Conservation (phyloP, 2,113 vertebrate genomes). For the Sinocyclocheilus maitianheensis region DNA sequence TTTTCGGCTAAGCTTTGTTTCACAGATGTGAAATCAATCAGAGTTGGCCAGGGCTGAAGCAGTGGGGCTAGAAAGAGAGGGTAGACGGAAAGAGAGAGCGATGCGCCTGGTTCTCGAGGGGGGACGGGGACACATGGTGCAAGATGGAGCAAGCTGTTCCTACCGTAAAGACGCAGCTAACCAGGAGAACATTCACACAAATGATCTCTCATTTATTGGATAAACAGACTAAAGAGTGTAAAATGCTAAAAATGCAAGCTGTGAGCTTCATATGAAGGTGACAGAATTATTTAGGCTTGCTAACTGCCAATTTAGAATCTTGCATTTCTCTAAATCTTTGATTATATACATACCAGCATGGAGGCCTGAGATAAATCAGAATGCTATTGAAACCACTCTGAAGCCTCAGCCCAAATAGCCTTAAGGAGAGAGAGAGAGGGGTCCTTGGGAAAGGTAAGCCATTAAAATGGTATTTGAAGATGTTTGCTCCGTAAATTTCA, state of each 20-base stretch:
- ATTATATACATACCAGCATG: slow-evolving; percentile 28
- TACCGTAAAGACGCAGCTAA: slow-evolving; percentile 15
- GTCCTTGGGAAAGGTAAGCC: slow-evolving; percentile 74
- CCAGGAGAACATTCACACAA: slow-evolving; percentile 11
- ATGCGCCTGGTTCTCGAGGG: background rate
- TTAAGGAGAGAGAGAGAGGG: slow-evolving; percentile 72
- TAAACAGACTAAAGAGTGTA: slow-evolving; percentile 37
- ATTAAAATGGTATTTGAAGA: slow-evolving; percentile 75
- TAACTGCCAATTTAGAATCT: slow-evolving; percentile 33
- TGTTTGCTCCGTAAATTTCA: slow-evolving; percentile 74
- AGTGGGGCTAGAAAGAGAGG: background rate
- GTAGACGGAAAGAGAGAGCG: background rate
- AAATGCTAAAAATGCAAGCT: slow-evolving; percentile 9
- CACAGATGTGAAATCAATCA: slow-evolving; percentile 66
- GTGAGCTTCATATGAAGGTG: background rate
- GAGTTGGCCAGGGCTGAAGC: slow-evolving; percentile 48
- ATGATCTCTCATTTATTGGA: slow-evolving; percentile 41
- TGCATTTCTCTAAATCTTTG: slow-evolving; percentile 29
- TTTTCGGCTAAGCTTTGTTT: slow-evolving; percentile 62
- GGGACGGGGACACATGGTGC: slow-evolving; percentile 24
- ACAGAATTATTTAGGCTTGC: background rate
- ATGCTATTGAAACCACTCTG: slow-evolving; percentile 67
- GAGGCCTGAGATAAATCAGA: slow-evolving; percentile 36
- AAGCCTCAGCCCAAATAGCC: slow-evolving; percentile 77
- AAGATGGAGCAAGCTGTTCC: slow-evolving; percentile 38